phyloP scores from a whole-genome alignment of 1,140 invertebrate species.

The Drosophila burlai region DNA sequence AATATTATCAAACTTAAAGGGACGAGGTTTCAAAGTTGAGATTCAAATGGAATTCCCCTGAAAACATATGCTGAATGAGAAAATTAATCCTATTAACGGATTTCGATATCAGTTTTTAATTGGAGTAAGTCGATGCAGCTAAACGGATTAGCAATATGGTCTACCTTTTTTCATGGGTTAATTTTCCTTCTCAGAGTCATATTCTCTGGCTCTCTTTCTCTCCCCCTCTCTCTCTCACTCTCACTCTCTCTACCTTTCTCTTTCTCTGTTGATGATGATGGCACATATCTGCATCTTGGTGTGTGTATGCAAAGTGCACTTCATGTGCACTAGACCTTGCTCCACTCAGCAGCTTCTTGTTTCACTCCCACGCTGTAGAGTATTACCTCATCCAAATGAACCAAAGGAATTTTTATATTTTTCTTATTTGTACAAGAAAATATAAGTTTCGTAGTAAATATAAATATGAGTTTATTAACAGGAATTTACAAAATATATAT shows the following conservation, averaged over 20 bases:
- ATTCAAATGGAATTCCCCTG: background rate
- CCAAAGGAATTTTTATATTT: no score
- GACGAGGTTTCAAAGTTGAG: background rate
- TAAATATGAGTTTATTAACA: no score
- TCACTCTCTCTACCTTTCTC: background rate
- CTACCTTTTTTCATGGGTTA: constrained; percentile 25
- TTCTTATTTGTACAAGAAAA: no score
- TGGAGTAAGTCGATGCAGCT: background rate
- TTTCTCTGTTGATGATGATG: constrained; percentile 8
- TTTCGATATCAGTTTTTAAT: constrained; percentile 2
- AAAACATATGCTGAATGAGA: background rate
- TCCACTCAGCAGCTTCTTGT: constrained; percentile 24
- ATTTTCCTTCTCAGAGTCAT: constrained; percentile 11
- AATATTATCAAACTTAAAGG: background rate
- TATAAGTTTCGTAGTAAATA: no score
- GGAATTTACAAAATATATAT: no score
- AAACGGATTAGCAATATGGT: background rate
- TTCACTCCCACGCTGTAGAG: background rate
- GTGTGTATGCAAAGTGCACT: constrained; percentile 38
- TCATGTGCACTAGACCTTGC: constrained; percentile 66
- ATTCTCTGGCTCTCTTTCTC: background rate
- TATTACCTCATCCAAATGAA: no score
- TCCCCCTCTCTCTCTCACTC: background rate
- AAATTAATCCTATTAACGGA: background rate
- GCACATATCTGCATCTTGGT: constrained; percentile 24